A percentile compares a stretch with the other conserved stretches of the same genome.
phyloP scores from a whole-genome alignment of 1,140 invertebrate genomes.

The Dendroctonus valens region DNA sequence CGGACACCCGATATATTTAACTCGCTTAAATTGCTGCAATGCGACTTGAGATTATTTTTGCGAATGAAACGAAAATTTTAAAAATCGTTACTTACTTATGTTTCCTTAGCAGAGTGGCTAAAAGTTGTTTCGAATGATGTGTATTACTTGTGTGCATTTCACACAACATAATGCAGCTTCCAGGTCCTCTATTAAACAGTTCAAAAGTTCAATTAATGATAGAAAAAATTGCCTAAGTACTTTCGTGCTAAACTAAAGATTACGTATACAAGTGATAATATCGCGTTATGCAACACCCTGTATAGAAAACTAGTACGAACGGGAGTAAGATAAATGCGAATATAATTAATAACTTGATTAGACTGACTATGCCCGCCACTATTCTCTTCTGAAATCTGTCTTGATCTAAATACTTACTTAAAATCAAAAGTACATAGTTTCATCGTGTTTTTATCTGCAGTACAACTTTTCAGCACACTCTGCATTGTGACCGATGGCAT shows the following conservation, averaged over 20 bases:
- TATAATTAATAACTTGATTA: neutral
- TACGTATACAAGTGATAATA: neutral
- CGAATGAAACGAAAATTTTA: neutral
- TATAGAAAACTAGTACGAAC: too few species aligned
- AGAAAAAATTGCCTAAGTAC: too few species aligned
- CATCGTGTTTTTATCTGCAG: conserved; percentile 46
- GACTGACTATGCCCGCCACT: neutral
- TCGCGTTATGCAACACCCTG: too few species aligned
- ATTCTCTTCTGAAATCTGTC: neutral
- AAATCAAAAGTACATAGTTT: conserved; percentile 50
- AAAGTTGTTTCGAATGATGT: conserved; percentile 41
- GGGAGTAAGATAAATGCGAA: neutral
- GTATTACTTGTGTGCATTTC: conserved; percentile 51
- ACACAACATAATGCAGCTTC: conserved; percentile 50
- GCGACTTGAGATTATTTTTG: neutral
- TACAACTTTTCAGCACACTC: conserved; percentile 56
- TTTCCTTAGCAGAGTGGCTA: conserved; percentile 54
- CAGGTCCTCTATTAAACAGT: conserved; percentile 52
- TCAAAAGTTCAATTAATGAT: neutral
- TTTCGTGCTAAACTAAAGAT: neutral
- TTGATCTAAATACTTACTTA: conserved; percentile 40
- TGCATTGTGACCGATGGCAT: conserved; percentile 62
- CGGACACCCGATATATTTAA: too few species aligned
- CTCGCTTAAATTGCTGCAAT: too few species aligned
- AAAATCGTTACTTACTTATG: conserved; percentile 46